Base-by-base conservation (phyloP, 2,797 vertebrate genomes). In the Chloroceryle inda region DNA sequence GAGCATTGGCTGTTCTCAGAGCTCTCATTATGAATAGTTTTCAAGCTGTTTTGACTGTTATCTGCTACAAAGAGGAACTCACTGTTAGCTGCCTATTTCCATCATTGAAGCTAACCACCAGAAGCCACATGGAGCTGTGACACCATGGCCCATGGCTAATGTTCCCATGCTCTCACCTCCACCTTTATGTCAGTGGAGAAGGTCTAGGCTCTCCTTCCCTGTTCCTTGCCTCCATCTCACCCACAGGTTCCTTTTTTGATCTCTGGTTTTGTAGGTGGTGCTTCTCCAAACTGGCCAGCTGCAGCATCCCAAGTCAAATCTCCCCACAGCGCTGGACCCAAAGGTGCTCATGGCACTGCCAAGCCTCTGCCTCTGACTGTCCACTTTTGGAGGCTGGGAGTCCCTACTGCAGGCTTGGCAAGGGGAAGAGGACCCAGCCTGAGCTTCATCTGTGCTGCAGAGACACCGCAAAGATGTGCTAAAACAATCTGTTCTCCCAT, bases 41-140 rank as follows among this genome's bases (percentile, higher is more conserved):
- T 98, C 98, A 97, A 97, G 97, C 97, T 98, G 97, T 97, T 98
- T 97, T 98, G 97, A 98, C 97, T 97, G 81, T 98, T 96, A 97
- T 97, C 94, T 92, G 71, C 94, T 97, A 95, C 97, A 97, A 97
- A 97, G 79, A 95, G 94, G 88, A 96, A 81, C 45, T 97, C 91
- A 33, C 90, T 93, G 95, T 96, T 97, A 97, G 97, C 96, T 97
- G 96, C 91, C 95, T 94, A 84, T 98, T 97, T 97, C 93, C 96
- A 90, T 84, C 53, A 76, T 94, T 92, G 82, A 93, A 91, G 84
- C 80, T 86, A 85, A 93, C 94, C 97, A 91, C 75, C 2, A 2
- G 84, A 95, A 85, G 73, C 74, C 49, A 7, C 71, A 63, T 1
- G 0, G 72, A 47, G 26, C 66, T 85, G 55, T 59, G 61, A 29